Conservation (phyloP, 2,888 invertebrate species). For the Hybos culiciformis region DNA sequence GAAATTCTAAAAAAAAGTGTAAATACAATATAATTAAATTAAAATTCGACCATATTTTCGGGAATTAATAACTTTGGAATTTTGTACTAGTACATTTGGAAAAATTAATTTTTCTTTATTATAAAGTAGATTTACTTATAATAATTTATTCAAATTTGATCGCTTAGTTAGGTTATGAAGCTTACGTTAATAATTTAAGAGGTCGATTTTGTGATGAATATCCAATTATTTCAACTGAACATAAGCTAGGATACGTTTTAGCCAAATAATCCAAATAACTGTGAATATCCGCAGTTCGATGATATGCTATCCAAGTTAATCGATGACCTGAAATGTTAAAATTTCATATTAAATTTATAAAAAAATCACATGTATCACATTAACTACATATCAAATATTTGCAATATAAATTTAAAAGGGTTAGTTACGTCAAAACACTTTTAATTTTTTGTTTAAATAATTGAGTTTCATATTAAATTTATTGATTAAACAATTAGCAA, state of each 20-base stretch:
- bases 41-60: too few relatives aligned
- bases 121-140: too few relatives aligned
- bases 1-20: conserved; percentile 45
- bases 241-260: conserved; percentile 54
- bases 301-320: conserved; percentile 69
- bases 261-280: conserved; percentile 59
- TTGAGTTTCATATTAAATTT: too few relatives aligned
- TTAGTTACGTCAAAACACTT: too few relatives aligned
- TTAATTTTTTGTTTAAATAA: too few relatives aligned
- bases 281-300: conserved; percentile 53
- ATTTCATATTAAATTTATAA: not conserved
- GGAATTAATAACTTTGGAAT: too few relatives aligned
- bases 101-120: too few relatives aligned
- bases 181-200: conserved; percentile 46
- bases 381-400: too few relatives aligned
- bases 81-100: too few relatives aligned
- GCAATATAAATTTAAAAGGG: too few relatives aligned
- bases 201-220: conserved; percentile 58
- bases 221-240: conserved; percentile 60
- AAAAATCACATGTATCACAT: too few relatives aligned
- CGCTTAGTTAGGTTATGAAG: not conserved
- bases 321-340: conserved; percentile 26
- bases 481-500: too few relatives aligned
- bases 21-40: not conserved
- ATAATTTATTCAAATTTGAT: not conserved